phyloP scores from a whole-genome alignment of 1,140 invertebrate genomes.

The Leptinotarsa lineolata region DNA sequence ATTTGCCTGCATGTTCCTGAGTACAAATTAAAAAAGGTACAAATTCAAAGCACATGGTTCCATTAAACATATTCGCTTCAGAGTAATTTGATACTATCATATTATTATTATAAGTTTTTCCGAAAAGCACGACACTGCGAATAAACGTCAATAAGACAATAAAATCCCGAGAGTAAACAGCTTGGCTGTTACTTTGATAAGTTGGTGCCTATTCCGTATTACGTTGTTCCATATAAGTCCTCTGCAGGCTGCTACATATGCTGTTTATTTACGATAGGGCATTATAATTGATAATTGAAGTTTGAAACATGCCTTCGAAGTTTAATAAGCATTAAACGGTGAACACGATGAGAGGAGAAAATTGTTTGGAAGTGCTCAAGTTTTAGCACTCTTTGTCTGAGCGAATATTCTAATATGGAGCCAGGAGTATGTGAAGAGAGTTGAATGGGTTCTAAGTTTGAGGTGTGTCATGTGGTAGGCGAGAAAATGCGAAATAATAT shows the following conservation, averaged over 20 bases:
- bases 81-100: too few relatives aligned
- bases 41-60: too few relatives aligned
- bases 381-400: constrained; percentile 14
- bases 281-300: background rate
- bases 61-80: too few relatives aligned
- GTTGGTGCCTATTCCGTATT: background rate
- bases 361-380: constrained; percentile 7
- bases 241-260: background rate
- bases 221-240: background rate
- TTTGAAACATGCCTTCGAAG: background rate
- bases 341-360: background rate
- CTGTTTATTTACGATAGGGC: background rate
- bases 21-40: too few relatives aligned
- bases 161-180: background rate
- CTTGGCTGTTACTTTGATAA: background rate
- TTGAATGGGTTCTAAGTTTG: background rate
- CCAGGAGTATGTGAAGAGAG: background rate
- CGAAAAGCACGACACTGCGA: background rate
- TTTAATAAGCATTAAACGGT: constrained; percentile 6
- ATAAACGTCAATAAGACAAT: background rate
- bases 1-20: too few relatives aligned
- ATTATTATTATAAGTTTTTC: too few relatives aligned
- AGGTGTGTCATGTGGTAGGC: background rate
- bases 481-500: background rate
- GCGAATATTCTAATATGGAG: background rate